Evolutionary conservation across 2,113 vertebrate genomes (phyloP), one percentile per base, ranked within the genome.

Genomic region (Mesembrinibis cayennensis): DNA sequence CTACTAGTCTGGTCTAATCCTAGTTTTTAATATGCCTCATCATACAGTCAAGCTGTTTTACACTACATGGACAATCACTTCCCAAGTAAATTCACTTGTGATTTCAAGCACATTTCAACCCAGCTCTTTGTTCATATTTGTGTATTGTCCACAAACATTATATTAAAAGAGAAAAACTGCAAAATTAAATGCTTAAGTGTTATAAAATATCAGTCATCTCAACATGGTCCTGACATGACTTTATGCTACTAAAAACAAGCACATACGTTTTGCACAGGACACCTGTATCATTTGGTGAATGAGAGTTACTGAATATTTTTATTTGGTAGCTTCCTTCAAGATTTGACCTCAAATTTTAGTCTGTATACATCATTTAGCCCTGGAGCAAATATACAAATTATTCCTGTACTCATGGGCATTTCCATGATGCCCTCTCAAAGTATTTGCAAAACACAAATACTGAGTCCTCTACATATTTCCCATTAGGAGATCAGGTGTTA

Each of bases 141-240:
- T 58, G 25, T 45, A 74, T 29, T 44, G 13, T 34, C 19, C 20
- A 80, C 3, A 76, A 86, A 87, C 4, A 13, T 21, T 34, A 34
- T 10, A 63, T 23, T 30, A 49, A 77, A 82, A 62, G 36, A 89
- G 23, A 70, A 89, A 86, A 82, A 20, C 17, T 59, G 32, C 74
- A 72, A 76, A 86, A 79, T 29, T 45, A 62, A 72, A 65, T 59
- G 29, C 2, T 4, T 29, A 58, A 34, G 9, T 42, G 52, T 67
- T 55, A 88, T 16, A 47, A 82, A 90, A 53, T 38, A 62, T 22
- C 55, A 82, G 23, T 10, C 36, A 72, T 16, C 42, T 67, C 67
- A 72, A n/a, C 1, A 1, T 11, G 36, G 18, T 18, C 38, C 32
- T 0, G 0, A 16, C 29, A 40, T 15, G 21, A 66, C 49, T 71